These are phyloP conservation scores for Enteromius radiatus DNA, from an alignment of 2,797 vertebrate species.

Conservation along the genomic window DNA sequence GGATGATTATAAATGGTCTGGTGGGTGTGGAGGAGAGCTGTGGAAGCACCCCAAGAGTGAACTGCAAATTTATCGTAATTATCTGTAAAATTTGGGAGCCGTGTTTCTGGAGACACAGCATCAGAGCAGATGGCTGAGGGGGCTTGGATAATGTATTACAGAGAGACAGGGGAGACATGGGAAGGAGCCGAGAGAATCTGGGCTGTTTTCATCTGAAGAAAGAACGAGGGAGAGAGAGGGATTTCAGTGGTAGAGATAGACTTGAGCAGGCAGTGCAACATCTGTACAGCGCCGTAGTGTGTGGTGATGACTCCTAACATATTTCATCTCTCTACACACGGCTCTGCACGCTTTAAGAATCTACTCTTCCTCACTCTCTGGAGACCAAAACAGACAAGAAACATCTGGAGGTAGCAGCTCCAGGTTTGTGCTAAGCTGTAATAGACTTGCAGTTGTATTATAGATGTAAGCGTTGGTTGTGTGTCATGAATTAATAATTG, in stretches of 20 bases:
- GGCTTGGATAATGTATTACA: constrained; percentile 57
- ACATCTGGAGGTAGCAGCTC: constrained; percentile 39
- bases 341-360: constrained; percentile 38
- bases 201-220: constrained; percentile 3
- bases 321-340: constrained; percentile 41
- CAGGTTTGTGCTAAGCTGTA: constrained; percentile 35
- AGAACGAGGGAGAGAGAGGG: not conserved
- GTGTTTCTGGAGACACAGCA: constrained; percentile 42
- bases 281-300: constrained; percentile 22
- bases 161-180: constrained; percentile 34
- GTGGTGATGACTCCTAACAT: constrained; percentile 41
- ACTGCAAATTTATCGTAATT: constrained; percentile 59
- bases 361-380: constrained; percentile 29
- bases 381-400: constrained; percentile 29
- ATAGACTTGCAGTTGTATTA: constrained; percentile 43
- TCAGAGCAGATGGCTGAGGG: constrained; percentile 57
- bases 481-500: constrained; percentile 26
- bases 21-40: constrained; percentile 23
- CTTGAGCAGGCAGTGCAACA: constrained; percentile 38
- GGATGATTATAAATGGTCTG: constrained; percentile 58
- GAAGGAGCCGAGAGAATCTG: constrained; percentile 30
- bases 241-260: constrained; percentile 25
- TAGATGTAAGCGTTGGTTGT: constrained; percentile 24
- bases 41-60: constrained; percentile 42
- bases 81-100: constrained; percentile 48